Base-by-base conservation (phyloP, 2,113 vertebrate genomes). In the Eurystomus gularis region DNA sequence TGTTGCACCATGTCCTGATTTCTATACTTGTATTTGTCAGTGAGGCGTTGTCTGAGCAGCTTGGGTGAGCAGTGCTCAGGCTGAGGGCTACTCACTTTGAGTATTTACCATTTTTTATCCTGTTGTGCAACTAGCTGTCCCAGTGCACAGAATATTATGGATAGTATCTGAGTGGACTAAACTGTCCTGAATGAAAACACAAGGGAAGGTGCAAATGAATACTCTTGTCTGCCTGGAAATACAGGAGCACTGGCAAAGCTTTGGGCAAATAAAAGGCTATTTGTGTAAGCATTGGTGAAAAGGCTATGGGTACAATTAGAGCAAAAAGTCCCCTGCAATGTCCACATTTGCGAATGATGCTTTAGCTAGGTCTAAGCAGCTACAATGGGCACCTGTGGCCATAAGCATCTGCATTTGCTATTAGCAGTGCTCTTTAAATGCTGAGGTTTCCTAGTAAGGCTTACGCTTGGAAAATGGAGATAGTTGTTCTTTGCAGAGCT, bases 1-100 rank as follows among this genome's bases (percentile, higher is more conserved):
- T 89, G 40, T 96, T 95, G 91, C 94, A 91, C 70, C 28, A 28
- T 49, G 91, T 91, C 94, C 91, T 96, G 82, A 86, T 95, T 97
- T 95, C 86, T 94, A 11, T 54, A 15, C 72, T 86, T 57, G 54
- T 17, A 25, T 91, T 94, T 87, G 77, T 73, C 88, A 48, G 55
- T 82, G 90, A 86, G 76, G 78, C 1, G 1, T 62, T 79, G 86
- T 55, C 83, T 2, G 7, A 60, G 37, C 52, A 88, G 55, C 60
- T 77, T 92, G 79, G 13, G 54, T 68, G 82, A 83, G 8, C 76
- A 13, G n/a, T 20, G 40, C 18, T 82, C 16, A n/a, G 39, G 31
- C 69, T 75, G 76, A 82, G 42, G 26, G 48, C 42, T 88, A 33
- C 71, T 75, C 5, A 5, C 33, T 78, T 93, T 28, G 69, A 29